These are phyloP conservation scores for Diorhabda sublineata DNA, from an alignment of 1,140 invertebrate genomes.

Conservation along the genomic window DNA sequence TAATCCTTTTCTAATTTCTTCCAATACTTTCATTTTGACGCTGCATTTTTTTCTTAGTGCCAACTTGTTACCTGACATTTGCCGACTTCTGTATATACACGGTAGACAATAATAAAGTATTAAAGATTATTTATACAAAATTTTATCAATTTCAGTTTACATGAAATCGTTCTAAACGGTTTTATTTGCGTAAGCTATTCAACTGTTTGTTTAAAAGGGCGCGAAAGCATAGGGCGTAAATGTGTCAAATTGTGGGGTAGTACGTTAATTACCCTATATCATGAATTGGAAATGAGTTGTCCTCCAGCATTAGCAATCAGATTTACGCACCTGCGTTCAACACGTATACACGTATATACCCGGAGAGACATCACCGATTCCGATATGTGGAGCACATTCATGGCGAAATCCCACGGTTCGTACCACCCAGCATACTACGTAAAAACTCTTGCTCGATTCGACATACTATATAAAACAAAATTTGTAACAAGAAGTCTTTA, in stretches of 20 bases:
- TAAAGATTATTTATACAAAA: too few relatives aligned
- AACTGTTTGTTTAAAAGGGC: conserved; percentile 11
- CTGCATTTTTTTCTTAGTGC: too few relatives aligned
- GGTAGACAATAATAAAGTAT: too few relatives aligned
- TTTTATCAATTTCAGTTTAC: too few relatives aligned
- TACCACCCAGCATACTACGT: neutral
- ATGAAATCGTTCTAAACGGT: neutral
- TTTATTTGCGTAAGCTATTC: conserved; percentile 8
- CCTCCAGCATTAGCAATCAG: conserved; percentile 18
- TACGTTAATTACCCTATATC: conserved; percentile 16
- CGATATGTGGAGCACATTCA: neutral
- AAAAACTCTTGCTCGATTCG: neutral
- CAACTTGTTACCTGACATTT: too few relatives aligned
- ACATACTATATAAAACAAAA: too few relatives aligned
- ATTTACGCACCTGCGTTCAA: conserved; percentile 11
- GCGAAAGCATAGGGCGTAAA: conserved; percentile 13
- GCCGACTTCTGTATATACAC: too few relatives aligned
- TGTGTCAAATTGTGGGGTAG: conserved; percentile 21
- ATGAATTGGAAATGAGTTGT: conserved; percentile 22
- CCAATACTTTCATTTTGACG: too few relatives aligned
- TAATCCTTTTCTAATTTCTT: too few relatives aligned
- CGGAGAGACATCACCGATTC: neutral
- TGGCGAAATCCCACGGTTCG: neutral
- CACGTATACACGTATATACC: neutral
- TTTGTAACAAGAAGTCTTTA: too few relatives aligned